Conservation (phyloP, 1,140 invertebrate species). For the Drosophila sproati region DNA sequence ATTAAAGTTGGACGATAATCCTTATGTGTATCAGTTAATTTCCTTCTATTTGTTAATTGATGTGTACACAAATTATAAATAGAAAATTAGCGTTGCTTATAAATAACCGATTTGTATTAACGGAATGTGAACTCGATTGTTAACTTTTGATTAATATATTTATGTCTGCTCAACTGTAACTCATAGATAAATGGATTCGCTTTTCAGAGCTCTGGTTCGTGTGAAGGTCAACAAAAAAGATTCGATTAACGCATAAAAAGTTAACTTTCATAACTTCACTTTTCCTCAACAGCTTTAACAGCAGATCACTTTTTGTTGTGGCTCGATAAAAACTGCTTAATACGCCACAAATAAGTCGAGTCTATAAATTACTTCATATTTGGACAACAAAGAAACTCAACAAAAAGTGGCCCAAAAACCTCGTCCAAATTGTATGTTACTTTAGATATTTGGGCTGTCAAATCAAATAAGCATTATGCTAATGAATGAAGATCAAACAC, state of each 20-base stretch:
- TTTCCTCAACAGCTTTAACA: not conserved
- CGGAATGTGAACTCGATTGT: not conserved
- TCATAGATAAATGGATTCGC: not conserved
- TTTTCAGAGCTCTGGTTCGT: not conserved
- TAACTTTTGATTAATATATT: not conserved
- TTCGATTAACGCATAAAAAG: not conserved
- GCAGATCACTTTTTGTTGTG: constrained; percentile 11
- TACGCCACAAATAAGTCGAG: constrained; percentile 8
- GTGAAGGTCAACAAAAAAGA: constrained; percentile 14
- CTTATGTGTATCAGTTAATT: too few relatives aligned
- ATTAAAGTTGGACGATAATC: not conserved
- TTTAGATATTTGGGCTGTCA: constrained; percentile 63
- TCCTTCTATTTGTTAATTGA: too few relatives aligned
- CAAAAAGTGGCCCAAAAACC: constrained; percentile 20
- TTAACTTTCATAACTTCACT: constrained; percentile 1
- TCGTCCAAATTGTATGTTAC: constrained; percentile 48
- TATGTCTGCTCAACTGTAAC: not conserved
- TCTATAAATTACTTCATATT: constrained; percentile 28
- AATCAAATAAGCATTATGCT: constrained; percentile 74
- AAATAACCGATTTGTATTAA: too few relatives aligned
- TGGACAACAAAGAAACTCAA: constrained; percentile 62
- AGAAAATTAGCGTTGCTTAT: too few relatives aligned
- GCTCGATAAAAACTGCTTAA: constrained; percentile 16
- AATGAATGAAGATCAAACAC: constrained; percentile 61
- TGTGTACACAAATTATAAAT: too few relatives aligned